A percentile compares a stretch with the other conserved stretches of the same genome.
These are phyloP conservation scores for Chrosomus eos DNA, from an alignment of 2,797 vertebrate species.

Conservation along the genomic window DNA sequence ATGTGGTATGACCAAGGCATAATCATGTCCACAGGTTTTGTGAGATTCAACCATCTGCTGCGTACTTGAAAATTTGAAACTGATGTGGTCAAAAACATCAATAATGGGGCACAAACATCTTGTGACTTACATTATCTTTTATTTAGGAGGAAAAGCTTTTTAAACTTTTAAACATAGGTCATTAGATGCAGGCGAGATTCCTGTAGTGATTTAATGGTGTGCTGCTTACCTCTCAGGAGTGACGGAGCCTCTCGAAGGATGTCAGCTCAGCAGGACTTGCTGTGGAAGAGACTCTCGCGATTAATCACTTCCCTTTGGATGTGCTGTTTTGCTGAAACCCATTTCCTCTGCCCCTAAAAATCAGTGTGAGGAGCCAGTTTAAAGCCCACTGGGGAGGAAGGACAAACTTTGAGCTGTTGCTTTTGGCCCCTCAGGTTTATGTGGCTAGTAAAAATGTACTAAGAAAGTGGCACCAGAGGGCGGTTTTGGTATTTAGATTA, in stretches of 20 bases:
- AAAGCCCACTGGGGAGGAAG: slow-evolving; percentile 31
- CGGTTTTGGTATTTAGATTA: slow-evolving; percentile 12
- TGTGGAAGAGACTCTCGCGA: slow-evolving; percentile 49
- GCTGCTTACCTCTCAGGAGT: slow-evolving; percentile 39
- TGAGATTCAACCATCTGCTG: neutral
- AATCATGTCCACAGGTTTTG: neutral
- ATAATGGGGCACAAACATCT: neutral
- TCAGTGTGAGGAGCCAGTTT: slow-evolving; percentile 42
- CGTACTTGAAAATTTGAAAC: neutral
- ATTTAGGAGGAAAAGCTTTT: neutral
- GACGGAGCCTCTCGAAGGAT: slow-evolving; percentile 49
- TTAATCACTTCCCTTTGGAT: slow-evolving; percentile 58
- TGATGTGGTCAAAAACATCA: neutral
- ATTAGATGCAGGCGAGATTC: slow-evolving; percentile 41
- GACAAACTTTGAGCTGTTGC: slow-evolving; percentile 41
- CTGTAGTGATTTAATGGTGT: slow-evolving; percentile 50
- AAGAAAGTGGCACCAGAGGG: slow-evolving; percentile 43
- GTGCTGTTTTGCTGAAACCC: slow-evolving; percentile 45
- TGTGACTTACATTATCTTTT: neutral
- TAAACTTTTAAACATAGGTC: slow-evolving; percentile 34
- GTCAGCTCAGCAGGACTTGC: slow-evolving; percentile 48
- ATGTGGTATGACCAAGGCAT: neutral
- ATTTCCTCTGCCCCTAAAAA: slow-evolving; percentile 52
- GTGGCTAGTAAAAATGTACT: slow-evolving; percentile 24
- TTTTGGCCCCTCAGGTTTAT: slow-evolving; percentile 39